These are phyloP conservation scores for Poeciliopsis paucimaculata DNA, from an alignment of 2,797 vertebrate species.

Conservation along the genomic window DNA sequence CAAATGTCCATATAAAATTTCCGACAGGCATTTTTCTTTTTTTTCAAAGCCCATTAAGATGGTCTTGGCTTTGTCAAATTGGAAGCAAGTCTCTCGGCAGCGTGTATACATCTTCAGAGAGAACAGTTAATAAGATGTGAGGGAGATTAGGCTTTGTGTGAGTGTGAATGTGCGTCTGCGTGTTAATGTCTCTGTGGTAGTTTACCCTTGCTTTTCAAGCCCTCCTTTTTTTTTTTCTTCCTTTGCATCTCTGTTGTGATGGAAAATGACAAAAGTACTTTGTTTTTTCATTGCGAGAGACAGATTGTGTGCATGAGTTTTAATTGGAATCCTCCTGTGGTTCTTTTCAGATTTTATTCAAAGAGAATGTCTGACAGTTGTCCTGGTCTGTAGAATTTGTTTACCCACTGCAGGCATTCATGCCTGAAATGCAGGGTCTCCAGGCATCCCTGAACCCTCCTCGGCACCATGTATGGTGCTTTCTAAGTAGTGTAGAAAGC, in stretches of 20 bases:
- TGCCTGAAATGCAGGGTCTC: constrained; percentile 65
- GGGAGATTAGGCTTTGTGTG: constrained; percentile 58
- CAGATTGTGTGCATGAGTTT: constrained; percentile 34
- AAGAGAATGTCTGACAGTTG: constrained; percentile 53
- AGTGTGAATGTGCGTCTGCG: constrained; percentile 30
- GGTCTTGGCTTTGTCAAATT: constrained; percentile 70
- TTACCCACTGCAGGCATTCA: constrained; percentile 57
- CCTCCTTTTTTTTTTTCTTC: constrained; percentile 20
- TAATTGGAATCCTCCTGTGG: constrained; percentile 37
- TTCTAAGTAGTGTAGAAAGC: constrained; percentile 61
- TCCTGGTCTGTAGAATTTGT: constrained; percentile 62
- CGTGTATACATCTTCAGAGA: constrained; percentile 74
- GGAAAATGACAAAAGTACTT: constrained; percentile 52
- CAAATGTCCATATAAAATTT: constrained; percentile 60
- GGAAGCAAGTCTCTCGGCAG: constrained; percentile 71
- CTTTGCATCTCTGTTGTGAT: constrained; percentile 41
- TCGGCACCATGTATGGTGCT: constrained; percentile 49
- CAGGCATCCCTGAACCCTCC: constrained; percentile 50
- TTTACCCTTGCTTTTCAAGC: constrained; percentile 40
- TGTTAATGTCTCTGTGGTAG: constrained; percentile 19
- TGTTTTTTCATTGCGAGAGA: constrained; percentile 40
- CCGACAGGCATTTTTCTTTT: constrained; percentile 45
- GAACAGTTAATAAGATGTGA: constrained; percentile 75
- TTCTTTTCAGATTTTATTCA: constrained; percentile 39
- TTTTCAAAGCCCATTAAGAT: constrained; percentile 67